Evolutionary conservation across 2,888 invertebrate genomes (phyloP).

Genomic region (Plusia festucae): DNA sequence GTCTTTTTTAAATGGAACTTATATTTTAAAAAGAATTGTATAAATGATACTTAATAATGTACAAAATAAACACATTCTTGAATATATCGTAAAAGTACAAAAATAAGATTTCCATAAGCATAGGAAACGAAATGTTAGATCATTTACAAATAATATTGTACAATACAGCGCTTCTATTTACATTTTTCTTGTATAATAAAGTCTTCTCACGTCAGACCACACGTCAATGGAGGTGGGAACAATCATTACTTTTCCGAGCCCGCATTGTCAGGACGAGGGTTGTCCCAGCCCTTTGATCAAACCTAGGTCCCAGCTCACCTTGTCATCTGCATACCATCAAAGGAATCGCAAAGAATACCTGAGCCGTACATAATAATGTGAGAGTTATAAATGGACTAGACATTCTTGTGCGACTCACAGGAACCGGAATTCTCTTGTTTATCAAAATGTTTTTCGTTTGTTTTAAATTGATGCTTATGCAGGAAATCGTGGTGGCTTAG

Average conservation of each 20-base stretch:
- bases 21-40: no score
- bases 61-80: no score
- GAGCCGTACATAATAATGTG: not conserved
- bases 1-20: no score
- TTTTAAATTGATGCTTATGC: no score
- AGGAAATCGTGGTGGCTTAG: no score
- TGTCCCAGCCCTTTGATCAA: slow-evolving; percentile 32
- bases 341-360: slow-evolving; percentile 9
- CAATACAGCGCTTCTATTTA: not conserved
- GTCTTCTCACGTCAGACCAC: slow-evolving; percentile 20
- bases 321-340: slow-evolving; percentile 41
- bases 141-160: not conserved
- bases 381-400: not conserved
- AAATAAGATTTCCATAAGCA: no score
- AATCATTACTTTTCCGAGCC: slow-evolving; percentile 31
- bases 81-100: no score
- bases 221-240: slow-evolving; percentile 38
- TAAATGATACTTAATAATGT: no score
- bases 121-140: no score
- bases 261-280: slow-evolving; percentile 48
- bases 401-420: not conserved
- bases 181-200: not conserved
- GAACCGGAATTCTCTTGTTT: not conserved
- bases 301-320: slow-evolving; percentile 26
- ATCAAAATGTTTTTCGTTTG: not conserved